Conservation (phyloP, 2,113 vertebrate species). For the Trematocara stigmaticum region DNA sequence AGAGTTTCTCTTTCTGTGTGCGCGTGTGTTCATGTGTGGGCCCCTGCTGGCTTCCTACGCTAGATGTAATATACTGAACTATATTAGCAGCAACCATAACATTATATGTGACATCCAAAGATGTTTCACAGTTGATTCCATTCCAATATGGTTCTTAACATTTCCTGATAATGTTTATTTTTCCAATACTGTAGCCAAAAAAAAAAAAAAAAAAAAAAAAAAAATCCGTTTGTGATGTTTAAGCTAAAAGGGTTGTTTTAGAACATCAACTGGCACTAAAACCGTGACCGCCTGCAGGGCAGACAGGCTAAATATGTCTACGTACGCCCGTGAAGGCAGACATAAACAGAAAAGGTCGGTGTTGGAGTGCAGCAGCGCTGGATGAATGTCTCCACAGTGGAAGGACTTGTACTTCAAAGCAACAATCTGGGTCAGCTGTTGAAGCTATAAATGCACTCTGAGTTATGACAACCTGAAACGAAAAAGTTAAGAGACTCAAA, state of each 20-base stretch:
- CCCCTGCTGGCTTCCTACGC: slow-evolving; percentile 18
- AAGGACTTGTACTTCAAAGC: slow-evolving; percentile 8
- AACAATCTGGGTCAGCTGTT: slow-evolving; percentile 26
- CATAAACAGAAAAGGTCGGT: slow-evolving; percentile 3
- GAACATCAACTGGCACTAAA: not conserved
- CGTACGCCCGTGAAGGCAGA: not conserved
- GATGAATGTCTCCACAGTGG: not conserved
- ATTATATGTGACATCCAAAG: not conserved
- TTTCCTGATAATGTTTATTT: not conserved
- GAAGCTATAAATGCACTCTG: not conserved
- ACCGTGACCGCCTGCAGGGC: slow-evolving; percentile 4
- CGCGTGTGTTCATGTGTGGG: not conserved
- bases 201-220: not conserved
- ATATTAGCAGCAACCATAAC: not conserved
- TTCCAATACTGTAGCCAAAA: not conserved
- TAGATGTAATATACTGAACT: slow-evolving; percentile 12
- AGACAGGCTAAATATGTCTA: slow-evolving; percentile 22
- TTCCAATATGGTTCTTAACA: not conserved
- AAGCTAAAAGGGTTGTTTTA: not conserved
- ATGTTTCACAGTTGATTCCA: not conserved
- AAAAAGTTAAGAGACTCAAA: not conserved
- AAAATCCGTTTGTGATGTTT: not conserved
- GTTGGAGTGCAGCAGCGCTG: not conserved
- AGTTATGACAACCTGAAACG: not conserved
- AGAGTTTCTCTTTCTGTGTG: not conserved